Base-by-base conservation (phyloP, 2,797 vertebrate species). In the Choloepus didactylus region DNA sequence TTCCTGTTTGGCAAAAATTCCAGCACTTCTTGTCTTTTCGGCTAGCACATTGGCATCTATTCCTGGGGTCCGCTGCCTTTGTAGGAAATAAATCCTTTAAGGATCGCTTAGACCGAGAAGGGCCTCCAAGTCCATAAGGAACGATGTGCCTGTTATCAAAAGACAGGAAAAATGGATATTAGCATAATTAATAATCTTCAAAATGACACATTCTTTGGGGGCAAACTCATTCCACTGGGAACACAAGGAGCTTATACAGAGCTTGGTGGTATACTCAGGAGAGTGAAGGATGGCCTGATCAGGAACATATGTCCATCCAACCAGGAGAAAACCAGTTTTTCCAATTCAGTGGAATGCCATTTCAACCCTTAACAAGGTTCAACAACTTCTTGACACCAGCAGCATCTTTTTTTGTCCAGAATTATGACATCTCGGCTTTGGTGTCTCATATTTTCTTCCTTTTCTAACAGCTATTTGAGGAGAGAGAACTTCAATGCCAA, bases 51-150 rank as follows among this genome's bases (percentile, higher is more conserved):
- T 1, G 98, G 98, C 99, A 99, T 97, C 99, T 99, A 18, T 93
- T 97, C 81, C 29, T 66, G 51, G 94, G 85, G 31, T 97, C 96
- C 73, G 84, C 0, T 0, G 96, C 92, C 86, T 81, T 86, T 73
- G 96, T 95, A 0, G 95, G 92, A 87, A 96, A 82, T 79, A 96
- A 60, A 64, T 98, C 98, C 86, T 97, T 95, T 95, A 98, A 95
- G 0, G 99, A 99, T 95, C 99, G 99, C 97, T 97, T 99, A 73
- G 98, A 98, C 92, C 99, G 98, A 41, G 99, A 98, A 93, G 98
- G 99, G 93, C 99, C 99, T 60, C 99, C 99, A 0, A 99, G 98
- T 75, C 99, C 99, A 82, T 99, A 99, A 0, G 99, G 99, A 86
- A 99, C 99, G 62, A 99, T 98, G 93, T 99, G 99, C 97, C 99